Evolutionary conservation across 2,888 invertebrate genomes (phyloP).

Genomic region (Ptychoptera albimana): DNA sequence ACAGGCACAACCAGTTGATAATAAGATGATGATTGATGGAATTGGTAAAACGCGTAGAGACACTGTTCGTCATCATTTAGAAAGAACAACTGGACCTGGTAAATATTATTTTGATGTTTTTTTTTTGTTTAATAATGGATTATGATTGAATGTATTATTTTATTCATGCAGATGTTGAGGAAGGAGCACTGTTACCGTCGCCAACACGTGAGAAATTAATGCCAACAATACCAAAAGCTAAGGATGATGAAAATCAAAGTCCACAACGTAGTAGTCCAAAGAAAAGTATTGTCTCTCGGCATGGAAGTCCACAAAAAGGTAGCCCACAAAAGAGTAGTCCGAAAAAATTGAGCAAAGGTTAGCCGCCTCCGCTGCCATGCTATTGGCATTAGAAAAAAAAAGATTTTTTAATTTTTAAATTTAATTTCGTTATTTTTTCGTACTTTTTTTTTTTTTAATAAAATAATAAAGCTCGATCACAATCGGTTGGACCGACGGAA

Average conservation of each 20-base stretch:
- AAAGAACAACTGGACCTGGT: constrained; percentile 55
- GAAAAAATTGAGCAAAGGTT: constrained; percentile 35
- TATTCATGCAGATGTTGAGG: constrained; percentile 33
- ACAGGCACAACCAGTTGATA: constrained; percentile 40
- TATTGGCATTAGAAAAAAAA: neutral
- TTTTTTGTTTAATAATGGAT: neutral
- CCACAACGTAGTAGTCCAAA: constrained; percentile 31
- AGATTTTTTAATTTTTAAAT: neutral
- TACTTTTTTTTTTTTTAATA: neutral
- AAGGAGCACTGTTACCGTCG: constrained; percentile 49
- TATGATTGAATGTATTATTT: neutral
- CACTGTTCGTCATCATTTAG: constrained; percentile 53
- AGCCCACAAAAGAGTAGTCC: constrained; percentile 38
- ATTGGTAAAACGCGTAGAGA: constrained; percentile 31
- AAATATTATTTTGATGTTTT: constrained; percentile 11
- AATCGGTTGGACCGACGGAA: constrained; percentile 50
- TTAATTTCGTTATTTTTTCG: neutral
- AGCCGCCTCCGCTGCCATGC: neutral
- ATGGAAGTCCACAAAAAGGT: constrained; percentile 34
- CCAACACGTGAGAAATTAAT: constrained; percentile 56
- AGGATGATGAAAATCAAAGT: constrained; percentile 22
- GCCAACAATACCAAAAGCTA: constrained; percentile 39
- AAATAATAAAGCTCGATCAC: constrained; percentile 38
- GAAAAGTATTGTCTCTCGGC: constrained; percentile 28
- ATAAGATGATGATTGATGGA: constrained; percentile 26